phyloP scores from a whole-genome alignment of 2,797 vertebrate genomes.

The Glyptemys insculpta region DNA sequence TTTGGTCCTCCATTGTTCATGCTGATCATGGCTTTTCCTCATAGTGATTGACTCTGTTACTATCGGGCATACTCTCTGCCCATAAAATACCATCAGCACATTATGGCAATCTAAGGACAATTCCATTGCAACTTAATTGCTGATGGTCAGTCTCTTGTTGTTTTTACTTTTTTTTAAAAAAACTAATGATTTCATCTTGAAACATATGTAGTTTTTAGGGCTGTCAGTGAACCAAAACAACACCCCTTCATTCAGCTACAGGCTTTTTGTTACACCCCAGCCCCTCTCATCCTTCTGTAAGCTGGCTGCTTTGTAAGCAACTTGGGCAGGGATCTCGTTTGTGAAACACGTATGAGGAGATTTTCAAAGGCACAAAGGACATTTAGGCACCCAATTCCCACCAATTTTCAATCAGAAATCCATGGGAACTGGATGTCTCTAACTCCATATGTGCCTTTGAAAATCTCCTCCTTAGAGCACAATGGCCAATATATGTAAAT shows the following conservation, averaged over 20 bases:
- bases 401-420: background rate
- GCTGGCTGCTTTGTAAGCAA: background rate
- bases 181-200: background rate
- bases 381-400: background rate
- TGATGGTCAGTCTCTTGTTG: background rate
- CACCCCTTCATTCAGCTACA: background rate
- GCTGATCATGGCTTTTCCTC: background rate
- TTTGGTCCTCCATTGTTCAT: background rate
- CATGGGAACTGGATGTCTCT: background rate
- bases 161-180: background rate
- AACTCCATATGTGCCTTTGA: background rate
- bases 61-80: background rate
- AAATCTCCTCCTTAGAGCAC: rapidly evolving
- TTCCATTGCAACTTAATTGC: background rate
- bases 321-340: background rate
- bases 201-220: background rate
- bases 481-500: rapidly evolving
- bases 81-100: background rate
- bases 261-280: background rate
- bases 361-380: background rate
- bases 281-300: background rate
- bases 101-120: background rate
- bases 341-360: background rate
- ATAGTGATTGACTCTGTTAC: background rate
- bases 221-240: background rate